phyloP scores from a whole-genome alignment of 2,797 vertebrate species.

The Poecilia wingei region DNA sequence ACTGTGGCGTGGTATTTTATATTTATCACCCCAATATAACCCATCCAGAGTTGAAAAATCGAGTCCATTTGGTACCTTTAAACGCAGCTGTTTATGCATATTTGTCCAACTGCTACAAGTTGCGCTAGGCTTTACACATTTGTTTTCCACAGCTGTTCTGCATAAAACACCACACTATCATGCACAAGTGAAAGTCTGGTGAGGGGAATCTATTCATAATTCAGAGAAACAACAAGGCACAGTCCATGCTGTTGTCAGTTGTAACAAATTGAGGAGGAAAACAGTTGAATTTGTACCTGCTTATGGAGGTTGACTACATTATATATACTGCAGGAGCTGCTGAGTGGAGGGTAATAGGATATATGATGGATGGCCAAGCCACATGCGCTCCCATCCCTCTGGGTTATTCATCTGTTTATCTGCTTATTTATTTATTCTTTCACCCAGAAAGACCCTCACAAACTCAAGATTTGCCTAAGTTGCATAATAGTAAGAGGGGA shows the following conservation, averaged over 20 bases:
- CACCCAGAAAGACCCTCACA: conserved; percentile 71
- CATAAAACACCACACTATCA: conserved; percentile 65
- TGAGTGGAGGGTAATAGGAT: conserved; percentile 81
- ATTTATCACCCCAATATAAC: conserved; percentile 70
- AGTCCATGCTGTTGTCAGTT: conserved; percentile 72
- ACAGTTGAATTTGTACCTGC: conserved; percentile 82
- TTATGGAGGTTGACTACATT: conserved; percentile 80
- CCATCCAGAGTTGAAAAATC: conserved; percentile 73
- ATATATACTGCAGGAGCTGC: conserved; percentile 76
- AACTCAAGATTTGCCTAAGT: conserved; percentile 63
- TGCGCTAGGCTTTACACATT: conserved; percentile 52
- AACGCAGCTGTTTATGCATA: conserved; percentile 77
- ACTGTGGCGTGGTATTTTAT: conserved; percentile 35
- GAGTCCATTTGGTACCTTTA: conserved; percentile 70
- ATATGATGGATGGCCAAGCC: conserved; percentile 81
- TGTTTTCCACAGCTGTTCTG: conserved; percentile 72
- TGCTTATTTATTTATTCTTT: conserved; percentile 82
- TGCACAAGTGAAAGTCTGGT: conserved; percentile 57
- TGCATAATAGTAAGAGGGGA: conserved; percentile 29
- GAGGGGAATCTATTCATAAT: conserved; percentile 78
- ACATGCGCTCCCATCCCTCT: conserved; percentile 67
- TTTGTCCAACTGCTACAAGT: conserved; percentile 61
- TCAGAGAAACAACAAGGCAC: conserved; percentile 73
- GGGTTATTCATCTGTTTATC: conserved; percentile 83
- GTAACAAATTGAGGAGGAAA: conserved; percentile 83